Evolutionary conservation across 2,888 invertebrate species (phyloP), one percentile per base, ranked within the genome.

Genomic region (Apamea monoglypha): DNA sequence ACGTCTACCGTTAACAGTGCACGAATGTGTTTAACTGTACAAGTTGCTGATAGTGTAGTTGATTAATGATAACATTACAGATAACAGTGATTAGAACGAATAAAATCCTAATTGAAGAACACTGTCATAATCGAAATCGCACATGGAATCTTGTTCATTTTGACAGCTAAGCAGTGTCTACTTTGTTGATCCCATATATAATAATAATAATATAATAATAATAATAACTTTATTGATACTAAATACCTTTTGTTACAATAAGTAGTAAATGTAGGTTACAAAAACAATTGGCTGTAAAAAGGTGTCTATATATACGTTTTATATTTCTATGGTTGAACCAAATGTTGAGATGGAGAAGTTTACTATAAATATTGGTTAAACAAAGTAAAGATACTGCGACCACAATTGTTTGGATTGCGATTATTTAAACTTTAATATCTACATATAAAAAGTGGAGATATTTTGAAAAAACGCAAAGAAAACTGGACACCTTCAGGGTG

Each of bases 1-100:
- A 84, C 85, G 82, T 81, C 72, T 76, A 81, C 67, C 76, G 84
- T 90, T 83, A 91, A 80, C 86, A 88, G 87, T 86, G 88, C 89
- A 77, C 89, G 85, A 89, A 87, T 76, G 36, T 77, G 71, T 83
- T 72, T 61, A 69, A 70, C 36, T 50, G 12, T 40, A 47, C 21
- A 56, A 50, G n/a, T 16, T 67, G n/a, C 53, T 64, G 50, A 80
- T 77, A 80, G 25, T 10, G 47, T 44, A 63, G 44, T 59, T 74
- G 78, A 76, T 76, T 72, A 63, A 36, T 53, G 47, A 71, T 66
- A 67, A 66, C 6, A 50, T 69, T 68, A 25, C 8, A 56, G 47
- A 82, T 44, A 66, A 76, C 50, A 36, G 5, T 59, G 14, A 32
- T 69, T 21, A 44, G 44, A 71, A 73, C 21, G 32, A 61, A 50